These are phyloP conservation scores for Archilochus colubris DNA, from an alignment of 2,113 vertebrate species.

Conservation along the genomic window DNA sequence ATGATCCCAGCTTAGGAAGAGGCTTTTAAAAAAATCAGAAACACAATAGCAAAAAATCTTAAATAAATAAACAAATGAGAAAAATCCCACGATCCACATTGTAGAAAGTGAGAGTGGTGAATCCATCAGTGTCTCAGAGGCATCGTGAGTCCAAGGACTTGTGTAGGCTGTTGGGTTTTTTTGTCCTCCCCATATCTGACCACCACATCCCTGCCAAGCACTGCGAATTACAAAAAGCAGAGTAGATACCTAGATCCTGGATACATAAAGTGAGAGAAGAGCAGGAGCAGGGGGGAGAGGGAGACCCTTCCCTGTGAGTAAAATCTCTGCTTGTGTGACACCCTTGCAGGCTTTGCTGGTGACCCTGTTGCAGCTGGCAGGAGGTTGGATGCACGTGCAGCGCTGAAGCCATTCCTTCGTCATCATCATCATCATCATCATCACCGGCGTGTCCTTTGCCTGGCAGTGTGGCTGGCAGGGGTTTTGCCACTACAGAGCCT, in stretches of 20 bases:
- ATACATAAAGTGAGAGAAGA: constrained; percentile 12
- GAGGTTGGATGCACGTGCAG: constrained; percentile 25
- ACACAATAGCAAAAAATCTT: constrained; percentile 33
- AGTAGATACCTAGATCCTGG: constrained; percentile 25
- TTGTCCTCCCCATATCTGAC: not conserved
- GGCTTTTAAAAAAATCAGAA: not conserved
- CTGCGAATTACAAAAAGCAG: constrained; percentile 38
- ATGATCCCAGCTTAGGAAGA: constrained; percentile 26
- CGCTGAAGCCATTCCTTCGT: not conserved
- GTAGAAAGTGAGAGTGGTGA: constrained; percentile 12
- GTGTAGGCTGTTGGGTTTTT: not conserved
- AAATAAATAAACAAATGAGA: constrained; percentile 25
- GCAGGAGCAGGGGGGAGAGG: not conserved
- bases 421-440: constrained; percentile 28
- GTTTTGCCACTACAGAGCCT: constrained; percentile 81
- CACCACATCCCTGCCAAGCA: constrained; percentile 32
- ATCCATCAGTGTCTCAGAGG: not conserved
- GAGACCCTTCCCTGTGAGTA: not conserved
- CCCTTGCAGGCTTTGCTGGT: constrained; percentile 70
- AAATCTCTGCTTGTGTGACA: constrained; percentile 59
- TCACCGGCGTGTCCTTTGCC: not conserved
- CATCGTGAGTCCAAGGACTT: not conserved
- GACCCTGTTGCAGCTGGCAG: constrained; percentile 66
- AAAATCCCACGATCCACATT: not conserved
- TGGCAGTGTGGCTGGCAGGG: not conserved